Base-by-base conservation (phyloP, 2,888 invertebrate species). In the Pyrrhia umbra region DNA sequence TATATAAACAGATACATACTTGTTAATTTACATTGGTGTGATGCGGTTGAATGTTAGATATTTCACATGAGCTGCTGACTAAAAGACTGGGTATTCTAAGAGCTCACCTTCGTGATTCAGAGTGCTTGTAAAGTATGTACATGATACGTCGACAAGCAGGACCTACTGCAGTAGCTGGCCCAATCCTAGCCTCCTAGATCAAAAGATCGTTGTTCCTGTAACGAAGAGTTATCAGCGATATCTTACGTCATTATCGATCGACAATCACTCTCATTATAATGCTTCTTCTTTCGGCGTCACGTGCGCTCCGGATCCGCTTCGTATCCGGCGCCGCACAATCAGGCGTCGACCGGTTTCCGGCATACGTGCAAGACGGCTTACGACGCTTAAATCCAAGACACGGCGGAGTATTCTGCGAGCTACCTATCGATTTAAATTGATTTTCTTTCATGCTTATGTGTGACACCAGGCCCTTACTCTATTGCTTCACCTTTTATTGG, bases 281-380 rank as follows among this genome's bases (percentile, higher is more conserved):
- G 23, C 21, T 25, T 16, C 20, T 63, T 40, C 42, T 9, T 16
- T 8, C n/a, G 16, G 30, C 18, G 37, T 52, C 65, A 71, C 71
- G 68, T 68, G 39, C 30, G 23, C 8, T 51, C 56, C 71, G 72
- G 68, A 6, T 51, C 56, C 71, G 72, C 72, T 34, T 47, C 51
- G 18, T 18, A 43, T 68, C 67, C 69, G 67, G 65, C 15, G 25
- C 46, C 34, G 58, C 34, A 59, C 73, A 73, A 68, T 73, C 74
- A 68, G 50, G 40, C 39, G 39, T 49, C 67, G 71, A 13, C 43
- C 21, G 45, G 54, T 42, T 49, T 57, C 72, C 73, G 67, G 39
- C 6, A 51, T 23, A 52, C 71, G 62, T 57, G 50, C 52, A 40
- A 42, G 18, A 54, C 23, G 34, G 2, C 37, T 60, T 20, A 30